Conservation (phyloP, 2,113 vertebrate genomes). For the Apteryx owenii region DNA sequence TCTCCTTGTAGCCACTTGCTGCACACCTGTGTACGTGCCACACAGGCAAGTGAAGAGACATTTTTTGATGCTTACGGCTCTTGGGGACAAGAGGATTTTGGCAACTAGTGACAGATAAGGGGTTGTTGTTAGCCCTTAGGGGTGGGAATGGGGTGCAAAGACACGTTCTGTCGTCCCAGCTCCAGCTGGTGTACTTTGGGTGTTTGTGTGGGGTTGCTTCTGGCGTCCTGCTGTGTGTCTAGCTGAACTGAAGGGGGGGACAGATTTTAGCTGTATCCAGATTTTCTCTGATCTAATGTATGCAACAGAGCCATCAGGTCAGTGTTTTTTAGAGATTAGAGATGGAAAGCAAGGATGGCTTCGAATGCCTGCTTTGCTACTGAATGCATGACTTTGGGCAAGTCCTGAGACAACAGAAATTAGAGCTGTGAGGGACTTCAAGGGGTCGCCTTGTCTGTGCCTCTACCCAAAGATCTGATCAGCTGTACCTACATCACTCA, state of each 20-base stretch:
- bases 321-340: background rate
- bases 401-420: background rate
- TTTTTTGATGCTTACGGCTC: background rate
- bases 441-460: background rate
- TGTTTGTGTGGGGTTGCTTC: fast-evolving
- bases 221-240: background rate
- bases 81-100: background rate
- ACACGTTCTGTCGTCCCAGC: background rate
- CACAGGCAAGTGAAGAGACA: fast-evolving
- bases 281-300: background rate
- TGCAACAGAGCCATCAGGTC: fast-evolving
- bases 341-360: background rate
- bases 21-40: background rate
- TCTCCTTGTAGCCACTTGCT: background rate
- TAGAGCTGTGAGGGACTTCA: background rate
- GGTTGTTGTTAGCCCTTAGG: background rate
- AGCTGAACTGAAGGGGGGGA: background rate
- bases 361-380: background rate
- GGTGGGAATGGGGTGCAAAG: background rate
- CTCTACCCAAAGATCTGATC: background rate
- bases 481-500: background rate
- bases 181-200: background rate
- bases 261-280: background rate
- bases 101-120: too few relatives aligned
- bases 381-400: background rate